Base-by-base conservation (phyloP, 1,140 invertebrate genomes). In the Halesus radiatus region DNA sequence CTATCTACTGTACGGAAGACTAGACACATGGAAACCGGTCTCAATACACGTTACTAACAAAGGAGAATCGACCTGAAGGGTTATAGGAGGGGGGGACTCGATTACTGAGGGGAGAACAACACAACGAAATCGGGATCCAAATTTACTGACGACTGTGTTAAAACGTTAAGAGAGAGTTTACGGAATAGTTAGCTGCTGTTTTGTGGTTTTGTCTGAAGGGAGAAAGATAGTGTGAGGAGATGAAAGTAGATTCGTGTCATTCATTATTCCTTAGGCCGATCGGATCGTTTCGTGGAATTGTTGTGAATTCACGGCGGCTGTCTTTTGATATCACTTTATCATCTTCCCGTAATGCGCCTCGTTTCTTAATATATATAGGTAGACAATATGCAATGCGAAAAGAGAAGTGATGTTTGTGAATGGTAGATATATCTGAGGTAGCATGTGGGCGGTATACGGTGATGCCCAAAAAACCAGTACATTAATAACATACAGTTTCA, bases 1-100 rank as follows among this genome's bases (percentile, higher is more conserved):
- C 37, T 45, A 13, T 13, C 10, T 45, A 45, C 37, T 45, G 7
- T 45, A 8, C 37, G 8, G 1, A 7, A 45, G 13, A 26, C 29
- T 66, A 66, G 10, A 29, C 29, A 22, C 2, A 16, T 16, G 29
- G 2, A 66, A 37, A 66, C 62, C 15, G 62, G 62, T 66, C 62
- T 16, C 62, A 6, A 29, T 29, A 23, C 60, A 64, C 23, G 60
- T 23, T 29, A 1, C 23, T 45, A 45, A 66, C 62, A 29, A 66
- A 66, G 62, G 62, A 26, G 26, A 29, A 66, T 66, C 22, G 62
- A 66, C 62, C 26, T 37, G 62, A 66, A 66, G 62, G 62, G 62
- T 66, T 66, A 66, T 45, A 1, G 62, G 29, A 29, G 62, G 60
- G 60, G 60, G 60, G 62, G 29, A 66, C 62, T 29, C 26, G 62